Base-by-base conservation (phyloP, 2,113 vertebrate species). In the Cricetomys ansorgei region DNA sequence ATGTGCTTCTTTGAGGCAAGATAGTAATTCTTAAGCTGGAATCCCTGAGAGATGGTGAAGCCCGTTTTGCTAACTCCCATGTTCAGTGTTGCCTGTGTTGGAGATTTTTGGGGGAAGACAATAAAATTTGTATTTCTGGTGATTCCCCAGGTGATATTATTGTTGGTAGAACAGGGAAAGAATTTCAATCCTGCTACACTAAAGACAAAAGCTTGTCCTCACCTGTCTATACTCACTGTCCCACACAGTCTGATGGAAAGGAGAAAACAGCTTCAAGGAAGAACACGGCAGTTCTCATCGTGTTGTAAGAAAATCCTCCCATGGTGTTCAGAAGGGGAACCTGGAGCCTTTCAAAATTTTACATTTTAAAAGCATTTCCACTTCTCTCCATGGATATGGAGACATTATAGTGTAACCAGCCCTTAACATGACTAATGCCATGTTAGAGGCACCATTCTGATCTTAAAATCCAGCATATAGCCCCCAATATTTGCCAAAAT, bases 141-240 rank as follows among this genome's bases (percentile, higher is more conserved):
- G 81, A 50, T 29, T 89, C 81, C 12, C 62, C 57, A 21, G 19
- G 19, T 13, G 16, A 72, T 53, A 8, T 16, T 69, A 94, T 31
- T 73, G 1, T 12, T 53, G 27, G 0, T n/a, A 5, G 12, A 43
- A n/a, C 11, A 37, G 48, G 2, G 3, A 19, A 11, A 59, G 43
- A 83, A 72, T 48, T 43, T 43, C 48, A 84, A 50, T 9, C n/a
- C 5, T 21, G 62, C 5, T 50, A 16, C 7, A 40, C 0, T 8
- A 72, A 7, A 67, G 62, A 5, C 48, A 73, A 73, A 43, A 81
- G 0, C 50, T 89, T 17, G 34, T 45, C 11, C 27, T 16, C 53
- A 21, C 3, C 3, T 77, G 12, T 37, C 23, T 64, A 48, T 57
- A 1, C 1, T 73, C 43, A 70, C 15, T 75, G 43, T 40, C 15